These are phyloP conservation scores for Eriocheir sinensis DNA, from an alignment of 1,140 invertebrate genomes.

Conservation along the genomic window DNA sequence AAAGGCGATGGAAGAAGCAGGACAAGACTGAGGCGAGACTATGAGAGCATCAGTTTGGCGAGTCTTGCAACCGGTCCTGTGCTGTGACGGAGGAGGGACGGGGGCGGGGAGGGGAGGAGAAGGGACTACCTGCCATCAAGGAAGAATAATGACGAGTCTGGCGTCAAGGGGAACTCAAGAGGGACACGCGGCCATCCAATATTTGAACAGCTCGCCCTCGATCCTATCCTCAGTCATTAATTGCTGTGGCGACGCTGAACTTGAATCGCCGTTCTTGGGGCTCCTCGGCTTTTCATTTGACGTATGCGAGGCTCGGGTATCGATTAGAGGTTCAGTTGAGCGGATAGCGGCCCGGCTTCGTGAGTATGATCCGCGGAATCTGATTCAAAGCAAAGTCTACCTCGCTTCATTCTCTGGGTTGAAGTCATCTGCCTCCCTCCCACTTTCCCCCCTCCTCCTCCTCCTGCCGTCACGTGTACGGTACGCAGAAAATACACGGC, in stretches of 20 bases:
- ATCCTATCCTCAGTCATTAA: neutral
- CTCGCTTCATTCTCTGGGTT: too few species aligned
- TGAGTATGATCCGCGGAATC: neutral
- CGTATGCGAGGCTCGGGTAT: neutral
- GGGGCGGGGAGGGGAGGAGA: neutral
- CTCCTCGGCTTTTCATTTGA: conserved; percentile 12
- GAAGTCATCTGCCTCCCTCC: too few species aligned
- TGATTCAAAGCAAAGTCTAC: neutral
- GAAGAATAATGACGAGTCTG: neutral
- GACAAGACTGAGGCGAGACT: neutral
- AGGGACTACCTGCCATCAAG: neutral
- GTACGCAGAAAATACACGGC: too few species aligned
- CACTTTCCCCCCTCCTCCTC: too few species aligned
- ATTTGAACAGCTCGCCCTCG: conserved; percentile 12
- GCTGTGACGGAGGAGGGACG: too few species aligned
- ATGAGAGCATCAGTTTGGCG: too few species aligned
- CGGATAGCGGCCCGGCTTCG: neutral
- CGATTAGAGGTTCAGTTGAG: neutral
- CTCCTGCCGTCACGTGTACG: too few species aligned
- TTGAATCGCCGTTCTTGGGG: neutral
- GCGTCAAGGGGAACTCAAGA: neutral
- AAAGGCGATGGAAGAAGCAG: neutral
- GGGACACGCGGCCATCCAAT: neutral
- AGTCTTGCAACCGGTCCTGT: too few species aligned
- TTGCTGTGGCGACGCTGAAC: neutral